Base-by-base conservation (phyloP, 2,797 vertebrate species). In the Acipenser ruthenus region DNA sequence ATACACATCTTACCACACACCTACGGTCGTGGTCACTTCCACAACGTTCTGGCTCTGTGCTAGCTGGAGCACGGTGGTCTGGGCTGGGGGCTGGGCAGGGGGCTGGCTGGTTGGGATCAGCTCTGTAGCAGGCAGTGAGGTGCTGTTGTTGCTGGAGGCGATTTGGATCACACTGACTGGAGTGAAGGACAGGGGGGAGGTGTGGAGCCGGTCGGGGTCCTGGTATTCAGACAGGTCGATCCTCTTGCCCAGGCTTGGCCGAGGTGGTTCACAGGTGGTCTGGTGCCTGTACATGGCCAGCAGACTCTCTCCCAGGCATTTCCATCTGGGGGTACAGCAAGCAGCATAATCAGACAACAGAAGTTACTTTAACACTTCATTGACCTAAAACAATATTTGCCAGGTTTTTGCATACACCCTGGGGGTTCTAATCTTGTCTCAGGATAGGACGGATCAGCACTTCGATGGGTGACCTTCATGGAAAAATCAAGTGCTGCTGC, bases 271-370 rank as follows among this genome's bases (percentile, higher is more conserved):
- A 7, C 94, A 95, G 0, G 92, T 93, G 6, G 93, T 96, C 71
- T 95, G 92, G 76, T 98, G 91, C 73, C 82, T 86, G 82, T 98
- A 97, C 91, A 93, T 99, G 12, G 93, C 88, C 68, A 98, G 80
- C 59, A 99, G 76, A 71, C 93, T 92, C 81, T 98, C 96, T 0
- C 97, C 97, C 0, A 97, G 82, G 73, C 91, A 91, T 79, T 92
- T 97, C 97, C 97, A 99, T 65, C 96, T 99, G 78, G n/a, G 62
- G 1, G 48, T 6, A 49, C 55, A 65, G 49, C 13, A 56, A n/a
- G 10, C 15, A 7, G 9, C 6, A 37, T 37, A 1, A 37, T 37
- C 23, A 37, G 23, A 37, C 23, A 4, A 11, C 55, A 58, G 11
- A 58, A 51, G 10, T 61, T 58, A 8, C 48, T 51, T 15, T 61